Evolutionary conservation across 2,888 invertebrate genomes (phyloP).

Genomic region (Tenthredo amoena): DNA sequence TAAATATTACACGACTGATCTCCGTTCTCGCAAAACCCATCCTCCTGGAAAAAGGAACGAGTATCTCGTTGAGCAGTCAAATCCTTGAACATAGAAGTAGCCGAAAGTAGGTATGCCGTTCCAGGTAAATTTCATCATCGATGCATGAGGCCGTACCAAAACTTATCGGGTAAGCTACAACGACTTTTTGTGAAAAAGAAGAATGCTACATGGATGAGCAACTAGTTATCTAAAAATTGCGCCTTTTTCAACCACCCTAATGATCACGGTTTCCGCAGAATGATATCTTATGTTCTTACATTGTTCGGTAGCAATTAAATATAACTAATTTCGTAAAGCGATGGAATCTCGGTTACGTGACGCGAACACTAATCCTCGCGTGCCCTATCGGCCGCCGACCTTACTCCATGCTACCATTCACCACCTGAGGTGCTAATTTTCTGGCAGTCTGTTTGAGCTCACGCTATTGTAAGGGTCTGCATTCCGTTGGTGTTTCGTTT

Average conservation of each 20-base stretch:
- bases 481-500: not conserved
- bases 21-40: no score
- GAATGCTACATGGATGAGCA: no score
- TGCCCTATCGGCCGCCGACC: slow-evolving; percentile 35
- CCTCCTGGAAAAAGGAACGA: not conserved
- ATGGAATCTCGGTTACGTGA: slow-evolving; percentile 39
- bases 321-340: not conserved
- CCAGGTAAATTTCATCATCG: no score
- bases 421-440: slow-evolving; percentile 51
- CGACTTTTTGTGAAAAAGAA: no score
- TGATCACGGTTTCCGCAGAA: not conserved
- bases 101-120: no score
- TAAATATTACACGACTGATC: no score
- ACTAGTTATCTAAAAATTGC: no score
- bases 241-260: no score
- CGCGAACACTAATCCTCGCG: slow-evolving; percentile 30
- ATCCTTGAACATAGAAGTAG: not conserved
- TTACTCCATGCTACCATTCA: slow-evolving; percentile 11
- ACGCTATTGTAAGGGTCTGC: slow-evolving; percentile 15
- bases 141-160: no score
- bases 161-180: no score
- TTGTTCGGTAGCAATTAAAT: slow-evolving; percentile 1
- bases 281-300: not conserved
- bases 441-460: slow-evolving; percentile 46
- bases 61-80: not conserved